Evolutionary conservation across 2,888 invertebrate species (phyloP), one percentile per base, ranked within the genome.

Genomic region (Seira ritae): DNA sequence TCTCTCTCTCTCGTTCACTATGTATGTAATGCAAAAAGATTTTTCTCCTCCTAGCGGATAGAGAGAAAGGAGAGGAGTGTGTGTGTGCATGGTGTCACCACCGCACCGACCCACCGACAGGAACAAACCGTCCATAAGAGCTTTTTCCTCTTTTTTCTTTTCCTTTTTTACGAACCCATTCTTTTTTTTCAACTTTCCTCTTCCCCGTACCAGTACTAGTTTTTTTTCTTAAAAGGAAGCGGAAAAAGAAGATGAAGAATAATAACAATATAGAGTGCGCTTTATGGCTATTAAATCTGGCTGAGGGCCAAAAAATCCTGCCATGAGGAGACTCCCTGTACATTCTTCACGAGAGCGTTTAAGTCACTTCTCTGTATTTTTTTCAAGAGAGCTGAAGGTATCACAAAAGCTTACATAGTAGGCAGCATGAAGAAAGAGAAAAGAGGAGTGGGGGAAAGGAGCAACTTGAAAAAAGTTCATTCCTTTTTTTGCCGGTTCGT

Each of bases 221-320:
- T 50, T 12, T 50, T 31, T 50, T 50, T 50, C 15, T 15, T 23
- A 50, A 23, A 76, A 68, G 31, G 42, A 50, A 60, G 37, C 24
- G 20, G 71, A 19, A 66, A 19, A 66, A 78, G 46, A 62, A 42
- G 46, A 78, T 22, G 65, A 78, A 66, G 66, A 50, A n/a, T 42
- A 79, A 50, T 66, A 71, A 24, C 19, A 66, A 50, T 66, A 79
- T 66, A 50, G 50, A 50, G 50, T 50, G 50, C 50, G 50, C 50
- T 50, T 50, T 50, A 50, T 50, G 50, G 50, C 50, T 50, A 50
- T 50, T 50, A 50, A 50, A 50, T 50, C 50, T 50, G 50, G 50
- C 50, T 50, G 50, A 50, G 50, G 50, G 50, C 50, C 50, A 50
- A 50, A 50, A 50, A 50, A 50, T 50, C 15, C 50, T 50, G 50